These are phyloP conservation scores for Gorsachius goisagi DNA, from an alignment of 2,113 vertebrate species.

Conservation along the genomic window DNA sequence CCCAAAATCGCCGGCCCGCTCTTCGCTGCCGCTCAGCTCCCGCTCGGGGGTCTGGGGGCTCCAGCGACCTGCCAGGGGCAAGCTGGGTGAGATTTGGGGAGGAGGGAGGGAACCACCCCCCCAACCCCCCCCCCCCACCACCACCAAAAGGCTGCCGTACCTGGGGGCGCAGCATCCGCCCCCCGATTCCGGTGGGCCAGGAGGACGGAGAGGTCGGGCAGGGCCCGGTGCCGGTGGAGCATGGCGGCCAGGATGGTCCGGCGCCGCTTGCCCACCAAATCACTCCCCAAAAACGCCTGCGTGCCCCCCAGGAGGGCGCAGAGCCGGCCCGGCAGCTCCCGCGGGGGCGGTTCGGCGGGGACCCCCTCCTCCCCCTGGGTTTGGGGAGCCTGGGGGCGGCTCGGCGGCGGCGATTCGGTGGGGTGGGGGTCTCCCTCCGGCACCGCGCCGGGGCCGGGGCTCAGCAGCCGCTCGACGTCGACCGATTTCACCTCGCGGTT, in stretches of 20 bases:
- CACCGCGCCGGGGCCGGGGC: neutral
- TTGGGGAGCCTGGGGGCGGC: neutral
- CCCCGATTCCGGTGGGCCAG: neutral
- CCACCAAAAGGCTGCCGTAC: neutral
- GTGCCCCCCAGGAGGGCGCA: slow-evolving; percentile 61
- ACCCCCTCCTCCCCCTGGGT: slow-evolving; percentile 24
- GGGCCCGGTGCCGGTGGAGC: slow-evolving; percentile 65
- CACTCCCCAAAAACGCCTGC: slow-evolving; percentile 42
- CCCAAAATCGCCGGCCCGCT: neutral
- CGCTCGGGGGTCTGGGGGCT: neutral
- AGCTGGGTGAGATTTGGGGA: accelerated
- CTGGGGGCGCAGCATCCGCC: neutral
- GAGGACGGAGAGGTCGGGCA: slow-evolving; percentile 67
- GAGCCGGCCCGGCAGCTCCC: slow-evolving; percentile 63
- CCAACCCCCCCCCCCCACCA: no score
- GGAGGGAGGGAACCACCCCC: no score
- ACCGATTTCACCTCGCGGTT: slow-evolving; percentile 80
- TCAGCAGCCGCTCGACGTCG: slow-evolving; percentile 74
- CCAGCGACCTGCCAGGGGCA: neutral
- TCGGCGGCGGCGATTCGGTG: neutral
- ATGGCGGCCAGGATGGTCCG: slow-evolving; percentile 68
- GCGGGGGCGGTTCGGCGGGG: neutral
- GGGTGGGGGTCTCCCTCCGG: neutral
- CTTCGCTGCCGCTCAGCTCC: neutral
- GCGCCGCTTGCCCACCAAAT: slow-evolving; percentile 73